Evolutionary conservation across 1,140 invertebrate species (phyloP), one percentile per base, ranked within the genome.

Genomic region (Chrysomallon squamiferum): DNA sequence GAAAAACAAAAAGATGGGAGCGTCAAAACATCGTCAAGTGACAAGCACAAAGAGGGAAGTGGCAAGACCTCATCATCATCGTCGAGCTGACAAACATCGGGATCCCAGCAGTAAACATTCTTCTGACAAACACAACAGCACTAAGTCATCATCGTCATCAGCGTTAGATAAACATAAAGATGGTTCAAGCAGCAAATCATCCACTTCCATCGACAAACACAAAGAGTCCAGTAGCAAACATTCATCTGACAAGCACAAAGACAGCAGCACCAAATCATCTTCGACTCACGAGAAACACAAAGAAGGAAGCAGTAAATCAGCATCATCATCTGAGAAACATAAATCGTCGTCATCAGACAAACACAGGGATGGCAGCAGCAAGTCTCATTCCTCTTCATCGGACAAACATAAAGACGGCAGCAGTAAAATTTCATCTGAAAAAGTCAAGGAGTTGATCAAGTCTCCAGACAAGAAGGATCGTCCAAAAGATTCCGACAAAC

Each of bases 1-100:
- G 88, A 88, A 57, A 88, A 90, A 64, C 89, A 89, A 68, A 87
- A 88, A 72, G 79, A 82, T 58, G 86, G 86, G 59, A 86, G 88
- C 71, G 88, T 87, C 78, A 88, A 86, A 74, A 91, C 90, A 67
- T 90, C 89, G 33, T 90, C 89, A 32, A 81, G 78, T 22, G 85
- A 86, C 52, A 87, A 85, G 67, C 85, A 87, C 52, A 75, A 76
- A 25, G 75, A 75, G 45, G 65, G 60, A 38, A 68, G 67, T 2
- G n/a, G 35, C 35, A 38, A 38, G 35, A 38, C 35, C 15, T 38
- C 35, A 38, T 38, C 35, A 15, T 90, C 87, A 71, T 90, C 87
- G 72, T 88, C 75, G 73, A 73, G 76, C 52, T 82, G 87, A n/a
- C 54, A 89, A 88, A 71, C 86, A 88, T 59, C 88, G 86, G 73